Percentiles rank a stretch among this genome's conserved stretches.
phyloP scores from a whole-genome alignment of 2,888 invertebrate genomes.

The Yponomeuta evonymella region DNA sequence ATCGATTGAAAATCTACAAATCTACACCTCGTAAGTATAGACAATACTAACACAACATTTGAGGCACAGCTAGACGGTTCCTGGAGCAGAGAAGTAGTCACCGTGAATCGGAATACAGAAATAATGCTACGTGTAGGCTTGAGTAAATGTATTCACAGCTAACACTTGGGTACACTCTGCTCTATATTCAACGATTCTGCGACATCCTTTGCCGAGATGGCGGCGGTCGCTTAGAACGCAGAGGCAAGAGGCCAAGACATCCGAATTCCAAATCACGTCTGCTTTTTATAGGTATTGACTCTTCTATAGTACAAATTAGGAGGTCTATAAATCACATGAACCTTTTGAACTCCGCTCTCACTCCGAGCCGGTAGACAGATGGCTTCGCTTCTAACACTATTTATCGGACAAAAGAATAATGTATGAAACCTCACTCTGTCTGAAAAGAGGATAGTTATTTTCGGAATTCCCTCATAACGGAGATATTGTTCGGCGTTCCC shows the following conservation, averaged over 20 bases:
- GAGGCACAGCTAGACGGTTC: too few relatives aligned
- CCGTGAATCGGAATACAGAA: too few relatives aligned
- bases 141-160: background rate
- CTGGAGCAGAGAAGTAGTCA: too few relatives aligned
- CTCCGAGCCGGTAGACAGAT: background rate
- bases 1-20: too few relatives aligned
- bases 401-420: slow-evolving; percentile 12
- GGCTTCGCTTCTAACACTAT: background rate
- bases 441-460: background rate
- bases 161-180: background rate
- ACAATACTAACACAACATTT: too few relatives aligned
- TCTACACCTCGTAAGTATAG: too few relatives aligned
- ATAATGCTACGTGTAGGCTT: background rate
- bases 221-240: background rate
- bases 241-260: background rate
- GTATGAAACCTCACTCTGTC: background rate
- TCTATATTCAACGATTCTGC: background rate
- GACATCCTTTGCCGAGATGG: slow-evolving; percentile 1
- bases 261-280: background rate
- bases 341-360: background rate
- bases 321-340: background rate
- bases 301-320: background rate
- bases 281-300: background rate
- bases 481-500: too few relatives aligned
- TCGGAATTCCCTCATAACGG: background rate